Evolutionary conservation across 2,113 vertebrate species (phyloP).

Genomic region (Glaucidium brasilianum): DNA sequence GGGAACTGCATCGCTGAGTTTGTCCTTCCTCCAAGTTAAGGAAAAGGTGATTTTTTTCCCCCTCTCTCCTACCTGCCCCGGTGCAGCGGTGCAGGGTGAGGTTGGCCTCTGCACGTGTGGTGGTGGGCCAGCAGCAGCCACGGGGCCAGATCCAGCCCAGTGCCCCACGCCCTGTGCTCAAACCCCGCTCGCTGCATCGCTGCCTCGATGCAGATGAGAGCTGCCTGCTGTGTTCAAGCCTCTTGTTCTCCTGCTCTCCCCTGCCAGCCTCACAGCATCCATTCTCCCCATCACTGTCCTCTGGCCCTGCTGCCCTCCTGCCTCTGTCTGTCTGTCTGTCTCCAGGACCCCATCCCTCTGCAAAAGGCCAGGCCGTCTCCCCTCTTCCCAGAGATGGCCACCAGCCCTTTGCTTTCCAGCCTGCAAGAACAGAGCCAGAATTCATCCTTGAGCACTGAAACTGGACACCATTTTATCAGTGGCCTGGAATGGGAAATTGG

Average conservation of each 20-base stretch:
- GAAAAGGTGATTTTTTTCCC: not conserved
- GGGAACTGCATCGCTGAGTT: fast-evolving
- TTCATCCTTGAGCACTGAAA: constrained; percentile 67
- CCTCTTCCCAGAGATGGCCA: not conserved
- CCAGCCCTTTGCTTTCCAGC: constrained; percentile 23
- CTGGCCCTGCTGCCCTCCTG: not conserved
- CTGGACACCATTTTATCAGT: constrained; percentile 80
- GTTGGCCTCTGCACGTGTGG: not conserved
- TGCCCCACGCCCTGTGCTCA: not conserved
- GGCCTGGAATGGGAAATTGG: constrained; percentile 79
- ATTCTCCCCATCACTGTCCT: not conserved
- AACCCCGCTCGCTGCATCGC: not conserved
- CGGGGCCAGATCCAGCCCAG: not conserved
- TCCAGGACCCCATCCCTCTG: not conserved
- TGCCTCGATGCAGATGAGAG: not conserved
- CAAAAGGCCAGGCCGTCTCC: not conserved
- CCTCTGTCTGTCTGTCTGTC: not conserved
- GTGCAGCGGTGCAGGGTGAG: fast-evolving
- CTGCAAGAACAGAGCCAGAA: constrained; percentile 62
- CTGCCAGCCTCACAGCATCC: not conserved
- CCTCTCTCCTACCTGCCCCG: too few relatives aligned
- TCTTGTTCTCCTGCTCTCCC: not conserved
- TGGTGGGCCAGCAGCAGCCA: not conserved
- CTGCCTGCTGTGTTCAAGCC: fast-evolving
- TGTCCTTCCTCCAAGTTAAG: not conserved